phyloP scores from a whole-genome alignment of 2,113 vertebrate genomes.

The Entomyzon cyanotis region DNA sequence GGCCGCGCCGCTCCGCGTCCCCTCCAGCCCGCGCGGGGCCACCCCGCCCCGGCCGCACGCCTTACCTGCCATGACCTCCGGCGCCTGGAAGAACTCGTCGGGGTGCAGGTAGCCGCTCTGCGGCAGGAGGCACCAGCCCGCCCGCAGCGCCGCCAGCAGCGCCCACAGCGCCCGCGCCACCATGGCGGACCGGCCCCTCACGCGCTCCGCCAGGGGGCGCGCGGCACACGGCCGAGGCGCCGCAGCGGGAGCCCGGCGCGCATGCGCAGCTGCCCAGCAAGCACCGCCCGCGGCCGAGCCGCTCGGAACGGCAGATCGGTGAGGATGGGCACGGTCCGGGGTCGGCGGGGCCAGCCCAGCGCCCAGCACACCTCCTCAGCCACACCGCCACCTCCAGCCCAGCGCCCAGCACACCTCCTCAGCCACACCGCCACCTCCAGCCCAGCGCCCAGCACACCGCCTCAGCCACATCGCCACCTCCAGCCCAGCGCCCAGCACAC shows the following conservation, averaged over 20 bases:
- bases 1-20: not conserved
- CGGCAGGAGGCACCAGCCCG: constrained; percentile 74
- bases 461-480: too few relatives aligned
- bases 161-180: constrained; percentile 56
- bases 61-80: constrained; percentile 80
- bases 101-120: constrained; percentile 78
- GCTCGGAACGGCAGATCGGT: too few relatives aligned
- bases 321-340: too few relatives aligned
- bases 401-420: too few relatives aligned
- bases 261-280: not conserved
- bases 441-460: too few relatives aligned
- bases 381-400: too few relatives aligned
- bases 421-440: too few relatives aligned
- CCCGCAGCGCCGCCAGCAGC: constrained; percentile 66
- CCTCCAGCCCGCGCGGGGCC: not conserved
- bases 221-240: not conserved
- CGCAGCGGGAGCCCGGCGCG: not conserved
- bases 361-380: too few relatives aligned
- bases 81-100: constrained; percentile 81
- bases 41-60: not conserved
- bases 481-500: too few relatives aligned
- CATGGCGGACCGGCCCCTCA: constrained; percentile 1
- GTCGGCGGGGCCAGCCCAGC: too few relatives aligned
- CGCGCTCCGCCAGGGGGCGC: not conserved
- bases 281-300: too few relatives aligned